Evolutionary conservation across 1,140 invertebrate species (phyloP), one percentile per base, ranked within the genome.

Genomic region (Pollicipes pollicipes): DNA sequence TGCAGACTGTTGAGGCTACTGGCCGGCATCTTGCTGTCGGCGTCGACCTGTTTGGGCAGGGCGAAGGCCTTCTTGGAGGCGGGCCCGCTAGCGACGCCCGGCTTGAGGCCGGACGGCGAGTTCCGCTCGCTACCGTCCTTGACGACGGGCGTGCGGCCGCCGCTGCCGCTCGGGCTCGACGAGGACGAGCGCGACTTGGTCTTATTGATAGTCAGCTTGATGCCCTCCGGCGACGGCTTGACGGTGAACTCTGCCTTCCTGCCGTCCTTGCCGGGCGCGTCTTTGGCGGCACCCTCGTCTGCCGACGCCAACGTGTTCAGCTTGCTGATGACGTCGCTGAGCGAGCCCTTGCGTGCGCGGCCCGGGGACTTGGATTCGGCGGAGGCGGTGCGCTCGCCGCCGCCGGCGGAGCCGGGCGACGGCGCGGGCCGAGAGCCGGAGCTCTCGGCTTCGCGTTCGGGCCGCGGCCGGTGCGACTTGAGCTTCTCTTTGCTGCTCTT

Each of bases 191-290:
- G 64, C 3, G 64, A 66, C 64, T 66, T 66, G 64, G 64, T 66
- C 64, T 66, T 66, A 28, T 66, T 66, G 64, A 66, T 66, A 1
- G 64, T 66, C n/a, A 66, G 64, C 28, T 66, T 66, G 27, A 66
- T 66, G 3, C 64, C 64, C 27, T 66, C 64, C 27, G 64, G 13
- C 1, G 64, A 66, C 28, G 64, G 64, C 17, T 66, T 66, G 10
- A 66, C 64, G 28, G 64, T 66, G 27, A 66, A 66, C 28, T 66
- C 64, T 27, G 64, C 13, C 28, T 29, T 66, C 1, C 28, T 4
- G 4, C 64, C 64, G n/a, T 66, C 28, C 27, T 28, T 29, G 1
- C 64, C 64, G 1, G 13, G 24, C 6, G 3, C 64, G 3, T 66
- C 28, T 29, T 66, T 66, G n/a, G 10, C 64, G 45, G 45, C 4